Base-by-base conservation (phyloP, 2,797 vertebrate species). In the Spondyliosoma cantharus region DNA sequence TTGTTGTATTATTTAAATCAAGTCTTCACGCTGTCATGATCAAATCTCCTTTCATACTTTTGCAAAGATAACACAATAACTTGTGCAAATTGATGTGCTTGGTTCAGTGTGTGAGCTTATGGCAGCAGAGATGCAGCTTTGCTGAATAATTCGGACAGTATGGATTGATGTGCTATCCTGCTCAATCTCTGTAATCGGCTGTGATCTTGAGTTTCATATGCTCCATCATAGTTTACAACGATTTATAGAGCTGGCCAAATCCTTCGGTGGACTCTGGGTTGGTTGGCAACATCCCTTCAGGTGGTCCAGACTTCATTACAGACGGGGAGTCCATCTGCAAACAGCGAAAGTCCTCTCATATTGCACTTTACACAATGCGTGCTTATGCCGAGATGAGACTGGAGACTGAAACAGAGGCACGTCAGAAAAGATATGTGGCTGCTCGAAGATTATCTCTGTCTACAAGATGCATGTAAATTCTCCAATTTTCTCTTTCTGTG, bases 301-400 rank as follows among this genome's bases (percentile, higher is more conserved):
- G 86, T 68, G 84, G 84, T 85, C 86, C 6, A 4, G 74, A 78
- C 84, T 81, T 89, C 81, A 87, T 89, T 87, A 89, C 58, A 80
- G 71, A 81, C 64, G 16, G 63, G 62, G 57, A 88, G 81, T 79
- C 81, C 77, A 58, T 86, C 79, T 68, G 80, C 84, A 89, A 92
- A 90, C 81, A 88, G 71, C 57, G 52, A 53, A 58, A 72, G 71
- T 65, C 65, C 45, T 24, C 20, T 58, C 56, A 65, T 43, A 84
- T 61, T 50, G 66, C 66, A 32, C 62, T 64, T 64, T 54, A n/a
- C 52, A 78, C 53, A 59, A 64, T 24, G 52, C 56, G 6, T 22
- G 66, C 24, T 22, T 43, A 20, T 12, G 19, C 62, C 63, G 46
- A 53, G 46, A 86, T 65, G 61, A 87, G 82, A 68, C 69, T 22